phyloP scores from a whole-genome alignment of 1,140 invertebrate species.

The Saccostrea cuccullata region DNA sequence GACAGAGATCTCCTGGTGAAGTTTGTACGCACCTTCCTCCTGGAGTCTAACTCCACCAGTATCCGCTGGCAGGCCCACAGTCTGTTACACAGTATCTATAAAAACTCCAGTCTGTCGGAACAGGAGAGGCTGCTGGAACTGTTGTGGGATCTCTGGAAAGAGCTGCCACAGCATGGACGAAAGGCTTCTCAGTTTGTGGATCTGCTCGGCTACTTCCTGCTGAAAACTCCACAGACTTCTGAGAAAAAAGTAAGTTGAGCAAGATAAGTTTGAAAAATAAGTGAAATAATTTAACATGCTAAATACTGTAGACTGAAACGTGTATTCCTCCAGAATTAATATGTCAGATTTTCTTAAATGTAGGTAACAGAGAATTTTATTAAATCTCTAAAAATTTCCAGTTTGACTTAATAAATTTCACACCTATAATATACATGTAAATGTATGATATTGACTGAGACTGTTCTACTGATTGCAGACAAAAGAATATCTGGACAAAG shows the following conservation, averaged over 20 bases:
- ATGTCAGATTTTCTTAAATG: too few species aligned
- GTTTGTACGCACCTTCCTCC: slow-evolving; percentile 93
- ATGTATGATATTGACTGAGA: not conserved
- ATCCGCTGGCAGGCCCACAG: slow-evolving; percentile 96
- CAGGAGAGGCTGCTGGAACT: slow-evolving; percentile 89
- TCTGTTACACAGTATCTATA: slow-evolving; percentile 80
- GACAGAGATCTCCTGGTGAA: slow-evolving; percentile 84
- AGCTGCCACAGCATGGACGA: slow-evolving; percentile 92
- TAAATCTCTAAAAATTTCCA: too few species aligned
- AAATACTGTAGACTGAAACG: too few species aligned
- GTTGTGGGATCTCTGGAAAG: slow-evolving; percentile 94
- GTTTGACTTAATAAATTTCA: too few species aligned
- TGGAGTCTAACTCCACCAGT: slow-evolving; percentile 95
- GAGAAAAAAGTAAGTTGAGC: slow-evolving; percentile 64
- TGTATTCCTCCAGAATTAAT: too few species aligned
- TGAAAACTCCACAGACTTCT: slow-evolving; percentile 83
- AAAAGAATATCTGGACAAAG: slow-evolving; percentile 84
- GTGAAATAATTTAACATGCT: too few species aligned
- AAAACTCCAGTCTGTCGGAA: slow-evolving; percentile 86
- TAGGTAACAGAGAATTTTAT: too few species aligned
- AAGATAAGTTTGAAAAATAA: too few species aligned
- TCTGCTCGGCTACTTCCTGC: slow-evolving; percentile 93
- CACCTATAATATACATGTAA: not conserved
- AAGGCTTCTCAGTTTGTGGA: slow-evolving; percentile 98
- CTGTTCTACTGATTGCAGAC: slow-evolving; percentile 60